Evolutionary conservation across 1,140 invertebrate genomes (phyloP), one percentile per base, ranked within the genome.

Genomic region (Aphidius gifuensis): DNA sequence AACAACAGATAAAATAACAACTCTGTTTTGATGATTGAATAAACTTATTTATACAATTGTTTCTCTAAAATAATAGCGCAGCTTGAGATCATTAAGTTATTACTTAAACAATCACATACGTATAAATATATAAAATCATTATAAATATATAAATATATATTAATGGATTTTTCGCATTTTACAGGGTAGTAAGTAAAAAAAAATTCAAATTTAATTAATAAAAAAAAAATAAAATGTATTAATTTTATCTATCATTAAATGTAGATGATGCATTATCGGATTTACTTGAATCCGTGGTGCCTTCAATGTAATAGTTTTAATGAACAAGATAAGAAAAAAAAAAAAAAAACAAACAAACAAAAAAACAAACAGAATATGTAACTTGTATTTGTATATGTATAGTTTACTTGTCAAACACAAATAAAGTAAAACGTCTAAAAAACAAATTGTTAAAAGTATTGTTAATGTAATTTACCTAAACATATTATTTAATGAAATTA

Each of bases 291-390:
- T 58, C 69, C 66, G 68, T 69, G 61, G 23, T 68, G 72, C 69
- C 68, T 69, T 78, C 71, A 72, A 77, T 78, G 75, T 78, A 76
- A 74, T 78, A 77, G 75, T 74, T 66, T 71, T 77, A 77, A 78
- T 70, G 63, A 69, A 4, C 69, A 56, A 49, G 44, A 45, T 42
- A 46, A 51, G 9, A 50, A 54, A 46, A 54, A 46, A 46, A 54
- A 46, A 46, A 55, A 55, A 9, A 54, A 58, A 16, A 16, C 16
- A 16, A 16, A 16, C 16, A 16, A 55, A 16, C 40, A 46, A 16
- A 16, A 16, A 55, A 55, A 9, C 54, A 58, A 55, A 16, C 40
- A 5, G 40, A 63, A 55, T 69, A 71, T 65, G 72, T 78, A 77
- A 76, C 76, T 76, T 72, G 57, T 58, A 48, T 68, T 75, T 73